Evolutionary conservation across 1,140 invertebrate genomes (phyloP), one percentile per base, ranked within the genome.

Genomic region (Sitophilus oryzae): DNA sequence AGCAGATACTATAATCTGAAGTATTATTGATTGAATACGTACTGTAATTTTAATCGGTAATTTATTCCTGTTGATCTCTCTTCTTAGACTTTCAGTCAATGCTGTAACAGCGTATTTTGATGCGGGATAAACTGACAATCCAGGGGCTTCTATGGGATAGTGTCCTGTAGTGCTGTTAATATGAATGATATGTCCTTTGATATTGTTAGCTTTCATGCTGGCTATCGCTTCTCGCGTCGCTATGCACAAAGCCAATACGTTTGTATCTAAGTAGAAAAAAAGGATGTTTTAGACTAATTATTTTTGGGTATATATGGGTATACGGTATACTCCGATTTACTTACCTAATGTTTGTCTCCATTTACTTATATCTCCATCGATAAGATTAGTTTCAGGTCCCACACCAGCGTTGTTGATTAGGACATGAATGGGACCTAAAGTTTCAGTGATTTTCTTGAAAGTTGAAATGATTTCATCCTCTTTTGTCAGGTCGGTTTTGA

Each of bases 381-480:
- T 41, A 2, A 54, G 18, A 8, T 16, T 34, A 20, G 47, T 43
- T 0, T 47, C 30, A 19, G 11, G 16, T 1, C 48, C 4, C 23
- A 63, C 18, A 14, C 83, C 87, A 3, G 88, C 86, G 65, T 85
- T 88, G 65, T 90, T 90, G 22, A 91, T 72, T 38, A 88, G 73
- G 1, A 89, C 71, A 63, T 88, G 79, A 1, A 86, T 73, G 11
- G 80, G 78, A 8, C 82, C 84, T 21, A 82, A 71, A 1, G 76
- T 75, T 9, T 75, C 66, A 41, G 79, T 75, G 10, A 82, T 76
- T 74, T 76, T 79, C 40, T 77, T 62, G 62, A 91, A 89, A 23
- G 83, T 79, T 18, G 71, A 69, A 9, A 79, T 63, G 35, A 91
- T 79, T 0, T 87, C 81, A 1, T 78, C 74, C 61, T 81, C 78